Percentiles rank a stretch among this genome's conserved stretches.
Evolutionary conservation across 2,797 vertebrate genomes (phyloP).

Genomic region (Podargus strigoides): DNA sequence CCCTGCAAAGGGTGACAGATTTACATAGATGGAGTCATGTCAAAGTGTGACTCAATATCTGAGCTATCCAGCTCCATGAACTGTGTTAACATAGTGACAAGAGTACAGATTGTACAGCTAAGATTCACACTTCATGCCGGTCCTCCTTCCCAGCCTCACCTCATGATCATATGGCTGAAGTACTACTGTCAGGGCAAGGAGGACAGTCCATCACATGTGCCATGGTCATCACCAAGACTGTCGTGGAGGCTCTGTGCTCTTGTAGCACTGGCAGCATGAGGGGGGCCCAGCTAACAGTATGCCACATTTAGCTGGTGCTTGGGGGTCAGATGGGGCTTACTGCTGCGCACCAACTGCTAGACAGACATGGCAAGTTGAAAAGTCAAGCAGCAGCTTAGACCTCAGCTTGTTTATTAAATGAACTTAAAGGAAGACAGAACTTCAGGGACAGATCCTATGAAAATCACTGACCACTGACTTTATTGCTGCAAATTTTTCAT

Average conservation of each 20-base stretch:
- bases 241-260: not conserved
- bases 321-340: not conserved
- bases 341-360: not conserved
- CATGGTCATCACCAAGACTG: not conserved
- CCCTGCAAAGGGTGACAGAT: not conserved
- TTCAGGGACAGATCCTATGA: not conserved
- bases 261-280: not conserved
- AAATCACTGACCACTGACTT: not conserved
- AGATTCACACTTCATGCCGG: not conserved
- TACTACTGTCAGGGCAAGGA: not conserved
- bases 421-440: not conserved
- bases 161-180: not conserved
- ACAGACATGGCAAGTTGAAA: not conserved
- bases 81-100: not conserved
- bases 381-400: not conserved
- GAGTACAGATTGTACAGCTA: not conserved
- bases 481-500: not conserved
- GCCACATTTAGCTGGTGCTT: not conserved
- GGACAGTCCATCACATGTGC: not conserved
- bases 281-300: rapidly evolving
- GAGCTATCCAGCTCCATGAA: not conserved
- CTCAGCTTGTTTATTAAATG: not conserved
- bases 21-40: rapidly evolving
- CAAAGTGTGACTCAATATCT: rapidly evolving
- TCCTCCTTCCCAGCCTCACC: not conserved